Percentiles rank a stretch among this genome's conserved stretches.
phyloP scores from a whole-genome alignment of 2,888 invertebrate genomes.

The Tipula helvola region DNA sequence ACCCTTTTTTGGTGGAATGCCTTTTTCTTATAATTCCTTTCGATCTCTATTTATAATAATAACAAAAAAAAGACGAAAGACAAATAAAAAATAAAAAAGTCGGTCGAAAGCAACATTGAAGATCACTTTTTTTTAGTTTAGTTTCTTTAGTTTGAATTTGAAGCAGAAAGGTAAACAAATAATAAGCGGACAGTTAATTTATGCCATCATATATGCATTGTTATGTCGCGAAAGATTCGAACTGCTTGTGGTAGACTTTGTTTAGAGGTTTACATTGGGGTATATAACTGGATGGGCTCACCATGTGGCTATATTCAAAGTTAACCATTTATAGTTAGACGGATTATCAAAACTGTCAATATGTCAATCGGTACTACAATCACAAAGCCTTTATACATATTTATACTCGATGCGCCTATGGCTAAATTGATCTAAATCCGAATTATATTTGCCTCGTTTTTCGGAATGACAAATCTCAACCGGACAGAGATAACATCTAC shows the following conservation, averaged over 20 bases:
- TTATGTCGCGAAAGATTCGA: background rate
- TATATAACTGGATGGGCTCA: too few species aligned
- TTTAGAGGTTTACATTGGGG: background rate
- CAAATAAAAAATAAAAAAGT: background rate
- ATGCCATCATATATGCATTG: background rate
- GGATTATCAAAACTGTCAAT: too few species aligned
- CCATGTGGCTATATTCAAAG: too few species aligned
- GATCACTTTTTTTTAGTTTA: background rate
- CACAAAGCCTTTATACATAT: too few species aligned
- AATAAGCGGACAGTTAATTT: background rate
- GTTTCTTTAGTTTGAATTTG: background rate
- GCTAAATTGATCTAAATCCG: too few species aligned
- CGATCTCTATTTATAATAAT: background rate
- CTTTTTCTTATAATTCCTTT: background rate
- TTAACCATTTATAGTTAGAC: too few species aligned
- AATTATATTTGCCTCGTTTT: too few species aligned
- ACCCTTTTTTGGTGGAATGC: slow-evolving; percentile 6
- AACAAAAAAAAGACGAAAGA: background rate
- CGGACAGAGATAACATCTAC: too few species aligned
- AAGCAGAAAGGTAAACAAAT: background rate
- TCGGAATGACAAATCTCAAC: too few species aligned
- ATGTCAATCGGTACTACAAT: too few species aligned
- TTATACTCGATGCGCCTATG: too few species aligned
- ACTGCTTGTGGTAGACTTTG: background rate
- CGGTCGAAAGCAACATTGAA: background rate